phyloP scores from a whole-genome alignment of 2,888 invertebrate genomes.

The Pristionchus fissidentatus region DNA sequence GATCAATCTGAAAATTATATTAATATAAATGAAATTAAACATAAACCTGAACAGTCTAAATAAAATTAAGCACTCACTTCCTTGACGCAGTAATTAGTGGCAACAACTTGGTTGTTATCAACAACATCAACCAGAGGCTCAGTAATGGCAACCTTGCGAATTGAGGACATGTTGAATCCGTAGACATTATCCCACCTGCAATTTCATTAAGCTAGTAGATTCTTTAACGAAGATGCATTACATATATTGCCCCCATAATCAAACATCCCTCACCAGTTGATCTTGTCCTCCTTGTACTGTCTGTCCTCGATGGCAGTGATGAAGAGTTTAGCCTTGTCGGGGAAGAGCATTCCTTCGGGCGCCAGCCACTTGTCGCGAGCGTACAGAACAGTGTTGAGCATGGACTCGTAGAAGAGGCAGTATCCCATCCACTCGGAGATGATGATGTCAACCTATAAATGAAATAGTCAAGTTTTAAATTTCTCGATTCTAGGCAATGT shows the following conservation, averaged over 20 bases:
- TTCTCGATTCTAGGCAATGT: too few relatives aligned
- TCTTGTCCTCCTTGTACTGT: constrained; percentile 99
- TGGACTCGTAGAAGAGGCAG: constrained; percentile 97
- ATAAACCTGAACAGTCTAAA: background rate
- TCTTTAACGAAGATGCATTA: constrained; percentile 6
- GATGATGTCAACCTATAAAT: constrained; percentile 87
- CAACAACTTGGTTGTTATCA: constrained; percentile 97
- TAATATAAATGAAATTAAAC: background rate
- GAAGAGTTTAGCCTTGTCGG: constrained; percentile 91
- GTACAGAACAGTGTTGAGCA: constrained; percentile 98
- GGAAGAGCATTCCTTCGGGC: constrained; percentile 89
- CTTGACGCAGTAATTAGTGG: constrained; percentile 92
- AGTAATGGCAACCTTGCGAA: constrained; percentile 95
- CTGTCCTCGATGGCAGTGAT: constrained; percentile 89
- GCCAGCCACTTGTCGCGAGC: constrained; percentile 97
- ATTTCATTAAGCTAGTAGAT: constrained; percentile 40
- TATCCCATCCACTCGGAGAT: constrained; percentile 89
- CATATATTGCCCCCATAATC: background rate
- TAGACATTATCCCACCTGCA: constrained; percentile 97
- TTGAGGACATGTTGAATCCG: constrained; percentile 99
- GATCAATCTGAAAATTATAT: constrained; percentile 85
- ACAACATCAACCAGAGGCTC: constrained; percentile 99
- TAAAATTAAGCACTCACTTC: constrained; percentile 71
- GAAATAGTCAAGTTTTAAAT: background rate
- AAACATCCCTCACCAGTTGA: constrained; percentile 84